Evolutionary conservation across 2,797 vertebrate species (phyloP).

Genomic region (Melanotaenia trifasciata): DNA sequence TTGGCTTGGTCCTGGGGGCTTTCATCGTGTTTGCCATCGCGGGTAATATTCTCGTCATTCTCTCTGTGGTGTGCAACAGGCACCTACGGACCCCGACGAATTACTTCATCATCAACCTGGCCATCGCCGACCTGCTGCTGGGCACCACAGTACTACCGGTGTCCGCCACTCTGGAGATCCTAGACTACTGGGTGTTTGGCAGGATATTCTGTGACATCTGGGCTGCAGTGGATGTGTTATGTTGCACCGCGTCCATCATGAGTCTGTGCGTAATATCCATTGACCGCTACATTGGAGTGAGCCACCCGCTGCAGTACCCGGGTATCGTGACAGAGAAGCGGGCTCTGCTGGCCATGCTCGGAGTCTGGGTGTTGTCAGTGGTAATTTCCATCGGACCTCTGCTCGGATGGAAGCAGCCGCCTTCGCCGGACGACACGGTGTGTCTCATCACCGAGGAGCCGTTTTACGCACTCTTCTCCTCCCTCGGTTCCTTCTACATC

Average conservation of each 20-base stretch:
- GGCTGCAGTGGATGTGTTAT: slow-evolving; percentile 96
- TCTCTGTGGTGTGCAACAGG: slow-evolving; percentile 96
- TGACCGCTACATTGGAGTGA: slow-evolving; percentile 96
- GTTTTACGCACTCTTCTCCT: slow-evolving; percentile 97
- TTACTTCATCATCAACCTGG: slow-evolving; percentile 97
- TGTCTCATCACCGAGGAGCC: slow-evolving; percentile 96
- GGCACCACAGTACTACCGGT: slow-evolving; percentile 95
- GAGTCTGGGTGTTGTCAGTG: slow-evolving; percentile 92
- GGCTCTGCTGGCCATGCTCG: slow-evolving; percentile 91
- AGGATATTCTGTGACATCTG: slow-evolving; percentile 96
- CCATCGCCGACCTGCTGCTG: slow-evolving; percentile 95
- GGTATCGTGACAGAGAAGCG: slow-evolving; percentile 92
- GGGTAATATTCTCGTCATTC: slow-evolving; percentile 96
- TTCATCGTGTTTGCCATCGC: slow-evolving; percentile 95
- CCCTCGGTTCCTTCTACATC: slow-evolving; percentile 96
- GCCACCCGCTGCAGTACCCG: slow-evolving; percentile 95
- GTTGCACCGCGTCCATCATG: slow-evolving; percentile 97
- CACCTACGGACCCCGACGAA: slow-evolving; percentile 97
- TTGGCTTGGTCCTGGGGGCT: slow-evolving; percentile 92
- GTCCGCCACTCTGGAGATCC: slow-evolving; percentile 92
- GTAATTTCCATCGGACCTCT: slow-evolving; percentile 97
- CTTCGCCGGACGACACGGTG: slow-evolving; percentile 90
- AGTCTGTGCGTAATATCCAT: slow-evolving; percentile 98
- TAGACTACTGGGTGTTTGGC: slow-evolving; percentile 94
- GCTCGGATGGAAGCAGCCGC: slow-evolving; percentile 96